Base-by-base conservation (phyloP, 2,797 vertebrate genomes). In the Rallus crepitans region DNA sequence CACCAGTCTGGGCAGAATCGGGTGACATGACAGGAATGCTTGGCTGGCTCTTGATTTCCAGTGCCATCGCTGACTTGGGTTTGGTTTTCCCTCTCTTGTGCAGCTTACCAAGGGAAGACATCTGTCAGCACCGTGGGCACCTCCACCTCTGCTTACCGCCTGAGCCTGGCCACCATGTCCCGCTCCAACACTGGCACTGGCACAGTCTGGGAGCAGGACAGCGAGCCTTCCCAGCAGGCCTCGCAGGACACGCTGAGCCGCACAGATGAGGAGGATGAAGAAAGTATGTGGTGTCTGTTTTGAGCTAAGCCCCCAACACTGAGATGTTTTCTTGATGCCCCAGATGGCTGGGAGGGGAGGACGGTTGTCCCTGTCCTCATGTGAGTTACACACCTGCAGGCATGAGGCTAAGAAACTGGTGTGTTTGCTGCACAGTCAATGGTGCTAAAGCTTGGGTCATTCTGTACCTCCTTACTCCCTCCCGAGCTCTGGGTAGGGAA, bases 31-130 rank as follows among this genome's bases (percentile, higher is more conserved):
- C 35, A 65, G 50, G 52, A 64, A 19, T 4, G 4, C 40, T 56
- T 33, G 57, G 25, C 48, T 80, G 17, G 25, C 56, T 39, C 3
- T 17, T 77, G 53, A 13, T 64, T 86, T 83, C 57, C 52, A 40
- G 47, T 25, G 30, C 50, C 25, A 12, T 73, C 57, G 23, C 37
- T 59, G 11, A 95, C 48, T 23, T 7, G 55, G 30, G 61, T 71
- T 94, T 53, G 80, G 30, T 65, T 89, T 79, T 90, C 42, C 50
- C 31, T 0, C 18, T 79, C n/a, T 61, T 19, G 28, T 0, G 1
- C 95, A 99, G 99, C 99, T n/a, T 99, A 99, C 97, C 99, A 99
- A 97, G 99, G 99, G 78, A 99, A 99, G 98, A 99, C 99, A 0
- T 99, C 99, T 19, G 99, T 99, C 96, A 99, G 99, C 95, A 99